Evolutionary conservation across 2,797 vertebrate genomes (phyloP).

Genomic region (Ptychobarbus kaznakovi): DNA sequence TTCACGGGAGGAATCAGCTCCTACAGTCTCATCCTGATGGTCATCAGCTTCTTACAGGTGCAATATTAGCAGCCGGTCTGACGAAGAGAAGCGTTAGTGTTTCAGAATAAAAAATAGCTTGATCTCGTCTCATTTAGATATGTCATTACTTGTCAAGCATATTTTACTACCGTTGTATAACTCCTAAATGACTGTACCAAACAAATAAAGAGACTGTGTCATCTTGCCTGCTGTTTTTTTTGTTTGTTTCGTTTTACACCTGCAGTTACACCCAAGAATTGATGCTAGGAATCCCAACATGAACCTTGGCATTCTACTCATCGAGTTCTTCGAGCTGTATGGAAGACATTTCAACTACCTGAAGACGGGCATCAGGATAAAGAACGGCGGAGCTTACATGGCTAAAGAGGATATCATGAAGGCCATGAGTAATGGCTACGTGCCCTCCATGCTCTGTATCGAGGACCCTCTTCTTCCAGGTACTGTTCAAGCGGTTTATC

Average conservation of each 20-base stretch:
- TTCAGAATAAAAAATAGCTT: neutral
- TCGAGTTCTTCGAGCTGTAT: slow-evolving; percentile 98
- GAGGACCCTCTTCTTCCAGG: slow-evolving; percentile 96
- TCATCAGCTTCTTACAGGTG: slow-evolving; percentile 99
- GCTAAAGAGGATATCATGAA: slow-evolving; percentile 99
- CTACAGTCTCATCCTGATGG: slow-evolving; percentile 99
- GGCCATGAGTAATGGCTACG: slow-evolving; percentile 91
- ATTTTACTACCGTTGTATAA: neutral
- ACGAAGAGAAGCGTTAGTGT: neutral
- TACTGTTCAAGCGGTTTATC: slow-evolving; percentile 62
- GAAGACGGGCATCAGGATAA: slow-evolving; percentile 97
- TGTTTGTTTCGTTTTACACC: neutral
- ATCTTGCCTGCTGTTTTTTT: neutral
- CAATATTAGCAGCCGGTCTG: slow-evolving; percentile 17
- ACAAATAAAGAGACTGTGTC: neutral
- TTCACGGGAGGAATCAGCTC: slow-evolving; percentile 99
- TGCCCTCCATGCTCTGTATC: slow-evolving; percentile 96
- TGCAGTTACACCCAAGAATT: slow-evolving; percentile 93
- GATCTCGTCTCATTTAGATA: neutral
- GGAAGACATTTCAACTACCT: slow-evolving; percentile 99
- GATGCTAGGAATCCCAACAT: slow-evolving; percentile 90
- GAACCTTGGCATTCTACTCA: slow-evolving; percentile 95
- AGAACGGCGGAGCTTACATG: slow-evolving; percentile 93
- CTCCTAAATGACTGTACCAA: neutral
- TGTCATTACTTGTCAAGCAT: neutral